Percentiles rank a stretch among this genome's conserved stretches.
These are phyloP conservation scores for Microplitis manilae DNA, from an alignment of 2,888 invertebrate species.

Conservation along the genomic window DNA sequence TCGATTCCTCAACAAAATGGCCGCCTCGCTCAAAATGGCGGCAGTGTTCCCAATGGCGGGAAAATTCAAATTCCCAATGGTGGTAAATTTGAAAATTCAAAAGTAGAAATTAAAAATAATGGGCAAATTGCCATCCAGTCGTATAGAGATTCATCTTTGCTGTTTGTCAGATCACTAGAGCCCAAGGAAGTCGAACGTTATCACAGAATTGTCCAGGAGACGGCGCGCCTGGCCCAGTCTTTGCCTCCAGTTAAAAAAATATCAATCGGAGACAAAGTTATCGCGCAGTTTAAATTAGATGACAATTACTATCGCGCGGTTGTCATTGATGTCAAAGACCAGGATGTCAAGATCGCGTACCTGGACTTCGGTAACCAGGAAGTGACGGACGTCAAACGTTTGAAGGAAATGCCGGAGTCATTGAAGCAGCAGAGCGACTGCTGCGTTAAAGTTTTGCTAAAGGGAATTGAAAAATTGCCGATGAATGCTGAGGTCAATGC, in stretches of 20 bases:
- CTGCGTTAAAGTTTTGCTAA: slow-evolving; percentile 55
- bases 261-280: slow-evolving; percentile 59
- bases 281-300: slow-evolving; percentile 58
- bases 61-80: not conserved
- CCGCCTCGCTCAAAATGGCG: not conserved
- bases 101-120: not conserved
- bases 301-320: slow-evolving; percentile 66
- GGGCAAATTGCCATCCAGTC: slow-evolving; percentile 4
- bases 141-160: slow-evolving; percentile 17
- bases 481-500: slow-evolving; percentile 58
- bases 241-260: slow-evolving; percentile 47
- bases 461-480: slow-evolving; percentile 55
- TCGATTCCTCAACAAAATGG: not conserved
- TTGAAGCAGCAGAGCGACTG: slow-evolving; percentile 56
- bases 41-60: not conserved
- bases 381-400: slow-evolving; percentile 48
- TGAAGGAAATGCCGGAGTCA: slow-evolving; percentile 56
- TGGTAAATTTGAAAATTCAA: not conserved
- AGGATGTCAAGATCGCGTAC: slow-evolving; percentile 57
- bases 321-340: slow-evolving; percentile 52
- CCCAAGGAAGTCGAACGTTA: slow-evolving; percentile 51
- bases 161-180: slow-evolving; percentile 57
- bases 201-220: slow-evolving; percentile 56
- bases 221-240: slow-evolving; percentile 57
- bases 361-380: slow-evolving; percentile 67